Evolutionary conservation across 2,113 vertebrate species (phyloP).

Genomic region (Tetraodon nigroviridis): DNA sequence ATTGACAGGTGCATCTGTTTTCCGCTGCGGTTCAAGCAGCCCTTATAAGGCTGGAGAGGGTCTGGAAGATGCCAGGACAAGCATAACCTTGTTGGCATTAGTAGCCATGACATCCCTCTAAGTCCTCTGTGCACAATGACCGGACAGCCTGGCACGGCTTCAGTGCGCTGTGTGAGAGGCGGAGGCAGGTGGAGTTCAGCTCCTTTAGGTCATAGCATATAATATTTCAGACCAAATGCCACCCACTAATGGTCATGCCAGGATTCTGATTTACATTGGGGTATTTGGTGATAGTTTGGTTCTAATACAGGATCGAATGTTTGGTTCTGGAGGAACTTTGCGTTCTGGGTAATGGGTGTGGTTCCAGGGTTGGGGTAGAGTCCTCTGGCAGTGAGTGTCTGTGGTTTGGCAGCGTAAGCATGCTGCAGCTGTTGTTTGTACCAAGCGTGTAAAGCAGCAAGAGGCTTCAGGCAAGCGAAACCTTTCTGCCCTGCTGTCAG

Average conservation of each 20-base stretch:
- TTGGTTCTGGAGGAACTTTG: background rate
- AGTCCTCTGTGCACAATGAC: slow-evolving; percentile 67
- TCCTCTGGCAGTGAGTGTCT: slow-evolving; percentile 45
- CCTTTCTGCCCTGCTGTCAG: slow-evolving; percentile 56
- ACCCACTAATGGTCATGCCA: background rate
- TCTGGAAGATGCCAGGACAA: slow-evolving; percentile 64
- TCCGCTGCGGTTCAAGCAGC: slow-evolving; percentile 42
- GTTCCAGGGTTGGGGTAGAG: slow-evolving; percentile 22
- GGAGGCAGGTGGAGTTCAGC: slow-evolving; percentile 69
- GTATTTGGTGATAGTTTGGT: slow-evolving; percentile 3
- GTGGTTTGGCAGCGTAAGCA: slow-evolving; percentile 47
- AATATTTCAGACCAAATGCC: slow-evolving; percentile 8
- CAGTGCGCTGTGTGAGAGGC: slow-evolving; percentile 60
- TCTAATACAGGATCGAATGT: too few species aligned
- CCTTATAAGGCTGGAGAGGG: slow-evolving; percentile 65
- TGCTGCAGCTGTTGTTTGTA: slow-evolving; percentile 77
- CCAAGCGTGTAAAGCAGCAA: slow-evolving; percentile 48
- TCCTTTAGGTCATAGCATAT: slow-evolving; percentile 32
- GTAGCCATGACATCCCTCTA: slow-evolving; percentile 59
- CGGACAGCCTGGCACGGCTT: slow-evolving; percentile 60
- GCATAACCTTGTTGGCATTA: slow-evolving; percentile 63
- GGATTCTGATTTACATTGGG: background rate
- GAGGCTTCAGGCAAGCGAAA: slow-evolving; percentile 47
- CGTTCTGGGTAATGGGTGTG: slow-evolving; percentile 43
- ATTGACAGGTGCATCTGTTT: slow-evolving; percentile 75